Evolutionary conservation across 2,797 vertebrate species (phyloP).

Genomic region (Simalia tracyae): DNA sequence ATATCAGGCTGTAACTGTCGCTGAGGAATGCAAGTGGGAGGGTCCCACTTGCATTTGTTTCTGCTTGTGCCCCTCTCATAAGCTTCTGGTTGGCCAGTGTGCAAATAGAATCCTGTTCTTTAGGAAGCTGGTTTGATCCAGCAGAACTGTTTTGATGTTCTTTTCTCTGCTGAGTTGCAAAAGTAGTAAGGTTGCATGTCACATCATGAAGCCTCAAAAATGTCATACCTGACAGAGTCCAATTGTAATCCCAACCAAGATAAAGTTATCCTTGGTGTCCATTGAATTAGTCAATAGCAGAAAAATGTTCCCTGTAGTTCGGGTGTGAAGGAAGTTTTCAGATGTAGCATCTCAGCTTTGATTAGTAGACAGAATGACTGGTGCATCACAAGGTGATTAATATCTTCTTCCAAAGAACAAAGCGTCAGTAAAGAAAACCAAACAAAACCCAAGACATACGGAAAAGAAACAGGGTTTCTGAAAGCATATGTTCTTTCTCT

Average conservation of each 20-base stretch:
- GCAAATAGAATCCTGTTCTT: background rate
- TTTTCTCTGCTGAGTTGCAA: background rate
- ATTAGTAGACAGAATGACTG: background rate
- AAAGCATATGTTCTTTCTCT: background rate
- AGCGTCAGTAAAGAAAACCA: background rate
- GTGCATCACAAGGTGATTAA: background rate
- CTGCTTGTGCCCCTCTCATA: no score
- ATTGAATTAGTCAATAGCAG: background rate
- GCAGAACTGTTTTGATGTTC: background rate
- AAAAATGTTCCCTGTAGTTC: conserved; percentile 3
- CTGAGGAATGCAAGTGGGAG: background rate
- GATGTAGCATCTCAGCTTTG: background rate
- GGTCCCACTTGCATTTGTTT: no score
- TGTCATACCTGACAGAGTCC: background rate
- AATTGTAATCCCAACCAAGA: background rate
- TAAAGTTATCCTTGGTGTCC: background rate
- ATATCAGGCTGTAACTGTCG: background rate
- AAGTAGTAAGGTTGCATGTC: background rate
- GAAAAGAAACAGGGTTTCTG: background rate
- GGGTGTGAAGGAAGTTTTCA: background rate
- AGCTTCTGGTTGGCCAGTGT: background rate
- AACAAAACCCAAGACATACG: background rate
- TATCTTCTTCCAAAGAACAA: background rate
- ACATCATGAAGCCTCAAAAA: background rate
- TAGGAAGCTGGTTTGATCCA: background rate